Conservation (phyloP, 2,113 vertebrate genomes). For the Dinomys branickii region DNA sequence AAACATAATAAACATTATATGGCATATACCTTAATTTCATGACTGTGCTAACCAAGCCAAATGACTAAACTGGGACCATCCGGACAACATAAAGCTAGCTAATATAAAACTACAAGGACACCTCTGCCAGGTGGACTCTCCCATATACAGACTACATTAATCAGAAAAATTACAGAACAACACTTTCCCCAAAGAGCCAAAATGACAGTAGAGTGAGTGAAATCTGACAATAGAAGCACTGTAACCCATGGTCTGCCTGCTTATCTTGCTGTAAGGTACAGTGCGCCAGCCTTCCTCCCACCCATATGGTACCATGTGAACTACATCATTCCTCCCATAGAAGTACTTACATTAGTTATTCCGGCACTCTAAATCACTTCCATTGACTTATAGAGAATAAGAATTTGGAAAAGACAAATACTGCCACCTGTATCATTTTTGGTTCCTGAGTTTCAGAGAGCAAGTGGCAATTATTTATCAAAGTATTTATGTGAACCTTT, state of each 20-base stretch:
- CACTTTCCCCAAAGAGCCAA: neutral
- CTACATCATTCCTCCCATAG: neutral
- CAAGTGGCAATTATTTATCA: neutral
- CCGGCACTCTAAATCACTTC: neutral
- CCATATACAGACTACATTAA: neutral
- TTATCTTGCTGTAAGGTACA: neutral
- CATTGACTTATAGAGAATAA: neutral
- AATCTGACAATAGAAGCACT: neutral
- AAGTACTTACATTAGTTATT: neutral
- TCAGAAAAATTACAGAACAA: neutral
- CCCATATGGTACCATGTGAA: accelerated
- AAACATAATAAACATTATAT: slow-evolving; percentile 50
- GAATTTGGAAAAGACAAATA: neutral
- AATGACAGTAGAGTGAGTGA: neutral
- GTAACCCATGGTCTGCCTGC: neutral
- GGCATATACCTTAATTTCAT: neutral
- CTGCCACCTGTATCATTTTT: neutral
- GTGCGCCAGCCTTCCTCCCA: accelerated
- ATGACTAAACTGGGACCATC: neutral
- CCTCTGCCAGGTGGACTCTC: neutral
- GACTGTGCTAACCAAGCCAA: neutral
- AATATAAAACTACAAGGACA: neutral
- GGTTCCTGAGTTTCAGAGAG: neutral
- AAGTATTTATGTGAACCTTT: neutral
- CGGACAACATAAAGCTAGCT: neutral